phyloP scores from a whole-genome alignment of 2,888 invertebrate species.

The Taenaris catops region DNA sequence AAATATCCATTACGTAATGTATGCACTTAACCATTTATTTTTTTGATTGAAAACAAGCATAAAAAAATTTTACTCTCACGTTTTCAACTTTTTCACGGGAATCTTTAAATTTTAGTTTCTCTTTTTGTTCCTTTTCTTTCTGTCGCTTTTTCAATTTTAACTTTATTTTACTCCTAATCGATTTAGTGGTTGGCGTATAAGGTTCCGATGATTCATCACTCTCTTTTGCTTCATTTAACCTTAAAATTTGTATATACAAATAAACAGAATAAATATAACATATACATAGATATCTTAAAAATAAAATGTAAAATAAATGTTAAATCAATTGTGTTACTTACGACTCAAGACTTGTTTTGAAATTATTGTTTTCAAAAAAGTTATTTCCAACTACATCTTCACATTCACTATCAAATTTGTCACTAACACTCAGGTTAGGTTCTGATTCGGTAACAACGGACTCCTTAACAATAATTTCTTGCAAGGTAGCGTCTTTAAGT shows the following conservation, averaged over 20 bases:
- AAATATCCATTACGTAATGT: too few species aligned
- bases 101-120: conserved; percentile 41
- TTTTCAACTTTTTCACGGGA: conserved; percentile 49
- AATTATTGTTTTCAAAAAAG: conserved; percentile 30
- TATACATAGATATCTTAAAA: too few species aligned
- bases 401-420: conserved; percentile 33
- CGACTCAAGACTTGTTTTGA: conserved; percentile 54
- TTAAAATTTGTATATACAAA: conserved; percentile 24
- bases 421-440: conserved; percentile 28
- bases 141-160: conserved; percentile 38
- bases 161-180: conserved; percentile 53
- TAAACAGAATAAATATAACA: conserved; percentile 3
- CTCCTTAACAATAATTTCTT: conserved; percentile 38
- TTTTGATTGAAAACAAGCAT: conserved; percentile 12
- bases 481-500: conserved; percentile 32
- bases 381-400: conserved; percentile 27
- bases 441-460: conserved; percentile 35
- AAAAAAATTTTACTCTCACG: conserved; percentile 26
- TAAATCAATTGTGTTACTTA: conserved; percentile 52
- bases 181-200: conserved; percentile 35
- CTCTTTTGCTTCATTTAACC: conserved; percentile 48
- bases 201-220: conserved; percentile 39
- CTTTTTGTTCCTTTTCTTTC: conserved; percentile 34
- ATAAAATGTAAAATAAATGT: too few species aligned
- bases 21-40: too few species aligned